Conservation (phyloP, 2,888 invertebrate genomes). For the Glomeris marginata region DNA sequence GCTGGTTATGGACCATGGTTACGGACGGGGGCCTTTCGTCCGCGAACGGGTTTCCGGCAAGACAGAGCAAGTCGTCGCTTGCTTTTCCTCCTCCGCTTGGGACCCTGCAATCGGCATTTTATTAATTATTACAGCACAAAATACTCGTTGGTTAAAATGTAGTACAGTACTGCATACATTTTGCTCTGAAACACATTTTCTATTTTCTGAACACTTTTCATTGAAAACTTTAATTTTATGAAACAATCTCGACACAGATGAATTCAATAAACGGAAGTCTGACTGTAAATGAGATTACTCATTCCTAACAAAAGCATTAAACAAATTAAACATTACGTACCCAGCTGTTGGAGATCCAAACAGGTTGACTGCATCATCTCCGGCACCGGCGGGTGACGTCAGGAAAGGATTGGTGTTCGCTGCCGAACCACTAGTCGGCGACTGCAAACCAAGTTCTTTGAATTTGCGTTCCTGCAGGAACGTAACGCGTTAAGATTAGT, state of each 20-base stretch:
- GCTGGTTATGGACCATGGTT: conserved; percentile 35
- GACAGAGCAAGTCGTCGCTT: conserved; percentile 72
- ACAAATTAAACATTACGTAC: conserved; percentile 1
- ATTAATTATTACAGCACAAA: no score
- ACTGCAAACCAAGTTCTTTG: conserved; percentile 33
- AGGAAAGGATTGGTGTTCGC: conserved; percentile 68
- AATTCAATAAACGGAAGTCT: no score
- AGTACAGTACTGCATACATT: no score
- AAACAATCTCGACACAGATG: no score
- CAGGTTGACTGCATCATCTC: conserved; percentile 14
- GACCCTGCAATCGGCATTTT: no score
- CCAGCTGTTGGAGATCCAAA: conserved; percentile 16
- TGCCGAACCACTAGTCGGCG: conserved; percentile 17
- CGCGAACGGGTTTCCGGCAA: conserved; percentile 75
- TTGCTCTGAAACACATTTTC: no score
- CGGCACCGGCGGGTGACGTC: conserved; percentile 43
- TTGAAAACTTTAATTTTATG: no score
- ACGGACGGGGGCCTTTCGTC: conserved; percentile 25
- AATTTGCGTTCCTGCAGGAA: conserved; percentile 25
- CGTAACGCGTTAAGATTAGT: neutral
- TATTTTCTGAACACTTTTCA: no score
- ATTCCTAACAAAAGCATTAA: no score
- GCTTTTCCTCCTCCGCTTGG: conserved; percentile 41
- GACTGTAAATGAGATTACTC: no score
- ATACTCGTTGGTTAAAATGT: no score